Percentiles rank a stretch among this genome's conserved stretches.
These are phyloP conservation scores for Lytechinus pictus DNA, from an alignment of 35 echinoderm and acorn worm genomes.

Conservation along the genomic window DNA sequence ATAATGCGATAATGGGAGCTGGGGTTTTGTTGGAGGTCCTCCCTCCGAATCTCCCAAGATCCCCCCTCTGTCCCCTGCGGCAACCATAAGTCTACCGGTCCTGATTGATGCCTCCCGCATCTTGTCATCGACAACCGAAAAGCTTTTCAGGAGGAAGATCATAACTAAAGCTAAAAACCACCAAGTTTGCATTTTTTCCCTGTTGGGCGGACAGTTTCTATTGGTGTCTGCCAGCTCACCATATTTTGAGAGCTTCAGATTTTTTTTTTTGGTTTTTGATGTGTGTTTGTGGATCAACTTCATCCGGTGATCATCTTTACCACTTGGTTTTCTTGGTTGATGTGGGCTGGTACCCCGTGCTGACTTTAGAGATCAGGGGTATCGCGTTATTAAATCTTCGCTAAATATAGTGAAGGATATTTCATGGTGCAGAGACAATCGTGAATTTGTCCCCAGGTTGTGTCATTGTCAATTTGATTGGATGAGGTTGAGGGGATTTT, in stretches of 20 bases:
- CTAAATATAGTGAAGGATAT: conserved; percentile 3
- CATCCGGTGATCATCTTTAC: background rate
- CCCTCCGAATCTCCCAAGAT: conserved; percentile 33
- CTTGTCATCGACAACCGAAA: background rate
- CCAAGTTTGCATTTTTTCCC: conserved; percentile 1
- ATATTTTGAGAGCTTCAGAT: background rate
- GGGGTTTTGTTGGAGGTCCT: conserved; percentile 34
- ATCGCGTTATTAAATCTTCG: conserved; percentile 18
- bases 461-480: background rate
- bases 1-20: conserved; percentile 54
- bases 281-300: background rate
- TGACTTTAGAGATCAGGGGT: conserved; percentile 10
- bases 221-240: background rate
- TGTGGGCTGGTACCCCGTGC: background rate
- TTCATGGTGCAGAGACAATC: background rate
- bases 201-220: background rate
- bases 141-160: conserved; percentile 9
- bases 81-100: conserved; percentile 30
- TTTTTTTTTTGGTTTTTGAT: background rate
- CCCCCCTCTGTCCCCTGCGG: conserved; percentile 22
- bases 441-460: background rate
- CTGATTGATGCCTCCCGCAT: conserved; percentile 38
- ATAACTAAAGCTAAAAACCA: conserved; percentile 19
- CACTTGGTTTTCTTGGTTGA: background rate
- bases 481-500: conserved; percentile 8